Percentiles rank a stretch among this genome's conserved stretches.
Evolutionary conservation across 2,797 vertebrate species (phyloP).

Genomic region (Myotis planiceps): DNA sequence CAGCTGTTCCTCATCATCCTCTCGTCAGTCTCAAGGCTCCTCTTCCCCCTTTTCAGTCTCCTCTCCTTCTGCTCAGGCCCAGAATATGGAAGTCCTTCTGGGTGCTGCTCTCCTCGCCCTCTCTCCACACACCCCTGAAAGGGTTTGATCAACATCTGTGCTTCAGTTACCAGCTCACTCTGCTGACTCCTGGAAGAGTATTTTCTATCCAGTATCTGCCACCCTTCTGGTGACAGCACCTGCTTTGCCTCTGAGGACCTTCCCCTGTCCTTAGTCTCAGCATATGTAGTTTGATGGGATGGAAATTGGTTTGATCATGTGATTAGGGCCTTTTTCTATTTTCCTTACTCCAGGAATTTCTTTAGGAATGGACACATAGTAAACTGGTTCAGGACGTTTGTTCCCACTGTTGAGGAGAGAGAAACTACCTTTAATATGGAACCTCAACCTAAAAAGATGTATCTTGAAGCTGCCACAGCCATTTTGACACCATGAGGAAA

Average conservation of each 20-base stretch:
- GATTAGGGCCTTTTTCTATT: neutral
- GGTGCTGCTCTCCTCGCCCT: neutral
- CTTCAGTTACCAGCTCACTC: neutral
- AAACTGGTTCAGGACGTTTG: neutral
- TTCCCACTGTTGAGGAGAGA: neutral
- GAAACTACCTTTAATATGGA: neutral
- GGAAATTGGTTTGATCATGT: neutral
- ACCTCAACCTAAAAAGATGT: neutral
- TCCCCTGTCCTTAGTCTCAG: neutral
- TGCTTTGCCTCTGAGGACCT: neutral
- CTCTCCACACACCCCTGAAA: neutral
- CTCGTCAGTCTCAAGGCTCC: neutral
- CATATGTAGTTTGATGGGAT: neutral
- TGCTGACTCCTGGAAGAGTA: neutral
- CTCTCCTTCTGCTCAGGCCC: neutral
- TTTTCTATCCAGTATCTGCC: neutral
- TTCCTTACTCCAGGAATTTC: neutral
- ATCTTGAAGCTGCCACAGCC: neutral
- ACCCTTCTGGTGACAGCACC: neutral
- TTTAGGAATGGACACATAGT: neutral
- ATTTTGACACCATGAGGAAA: neutral
- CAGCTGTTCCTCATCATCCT: neutral
- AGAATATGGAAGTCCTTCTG: neutral
- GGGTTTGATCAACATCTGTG: neutral
- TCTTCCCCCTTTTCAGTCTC: neutral